A percentile compares a stretch with the other conserved stretches of the same genome.
phyloP scores from a whole-genome alignment of 2,888 invertebrate genomes.

The Drosophila acutilabella region DNA sequence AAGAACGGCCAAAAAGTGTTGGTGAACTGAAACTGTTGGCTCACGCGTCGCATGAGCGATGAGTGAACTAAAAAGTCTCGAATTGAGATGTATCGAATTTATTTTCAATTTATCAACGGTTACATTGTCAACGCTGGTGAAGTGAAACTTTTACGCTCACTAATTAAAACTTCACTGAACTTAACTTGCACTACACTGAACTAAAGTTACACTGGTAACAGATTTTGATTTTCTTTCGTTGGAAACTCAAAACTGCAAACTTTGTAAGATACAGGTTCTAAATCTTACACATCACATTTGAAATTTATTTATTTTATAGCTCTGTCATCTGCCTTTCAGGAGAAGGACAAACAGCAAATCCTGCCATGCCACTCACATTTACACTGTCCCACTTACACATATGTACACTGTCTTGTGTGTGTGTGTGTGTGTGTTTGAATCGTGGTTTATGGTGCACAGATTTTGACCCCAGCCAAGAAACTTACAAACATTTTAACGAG shows the following conservation, averaged over 20 bases:
- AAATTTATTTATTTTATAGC: constrained; percentile 22
- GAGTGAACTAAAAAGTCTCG: background rate
- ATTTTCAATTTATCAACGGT: constrained; percentile 22
- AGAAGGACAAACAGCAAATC: constrained; percentile 4
- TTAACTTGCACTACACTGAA: background rate
- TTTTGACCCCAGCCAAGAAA: constrained; percentile 18
- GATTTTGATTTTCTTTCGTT: background rate
- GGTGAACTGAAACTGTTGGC: constrained; percentile 5
- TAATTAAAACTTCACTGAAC: constrained; percentile 12
- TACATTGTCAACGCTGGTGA: constrained; percentile 2
- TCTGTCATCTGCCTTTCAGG: background rate
- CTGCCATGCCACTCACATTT: background rate
- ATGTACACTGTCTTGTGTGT: constrained; percentile 8
- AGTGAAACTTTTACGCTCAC: background rate
- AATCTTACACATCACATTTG: constrained; percentile 7
- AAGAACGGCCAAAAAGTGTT: constrained; percentile 13
- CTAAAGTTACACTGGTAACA: background rate
- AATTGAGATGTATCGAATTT: constrained; percentile 26
- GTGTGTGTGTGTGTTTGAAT: constrained; percentile 13
- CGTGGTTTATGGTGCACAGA: constrained; percentile 29
- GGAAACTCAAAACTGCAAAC: background rate
- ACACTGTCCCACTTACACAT: constrained; percentile 14
- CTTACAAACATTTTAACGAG: constrained; percentile 27
- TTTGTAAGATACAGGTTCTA: background rate
- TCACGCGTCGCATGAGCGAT: constrained; percentile 35